Evolutionary conservation across 2,888 invertebrate genomes (phyloP).

Genomic region (Heteromyza rotundicornis): DNA sequence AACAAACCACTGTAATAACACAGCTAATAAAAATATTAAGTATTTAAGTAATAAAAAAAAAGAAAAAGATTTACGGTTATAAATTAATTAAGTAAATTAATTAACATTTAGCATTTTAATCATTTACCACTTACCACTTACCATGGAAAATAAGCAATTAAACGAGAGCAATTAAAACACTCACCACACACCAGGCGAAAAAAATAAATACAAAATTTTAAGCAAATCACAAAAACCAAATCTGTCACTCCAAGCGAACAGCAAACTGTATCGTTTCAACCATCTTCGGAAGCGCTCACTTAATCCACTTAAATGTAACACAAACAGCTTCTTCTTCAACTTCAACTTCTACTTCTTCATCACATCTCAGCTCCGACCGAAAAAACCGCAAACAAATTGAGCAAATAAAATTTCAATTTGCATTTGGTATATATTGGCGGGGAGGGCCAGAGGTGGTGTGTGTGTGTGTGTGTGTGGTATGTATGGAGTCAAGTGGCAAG

Average conservation of each 20-base stretch:
- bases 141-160: too few relatives aligned
- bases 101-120: neutral
- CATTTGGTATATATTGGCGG: too few relatives aligned
- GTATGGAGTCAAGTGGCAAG: slow-evolving; percentile 25
- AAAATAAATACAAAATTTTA: too few relatives aligned
- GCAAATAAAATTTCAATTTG: slow-evolving; percentile 35
- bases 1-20: neutral
- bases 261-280: neutral
- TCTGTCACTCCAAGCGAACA: neutral
- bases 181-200: neutral
- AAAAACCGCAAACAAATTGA: slow-evolving; percentile 28
- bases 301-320: slow-evolving; percentile 29
- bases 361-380: neutral
- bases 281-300: slow-evolving; percentile 24
- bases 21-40: too few relatives aligned
- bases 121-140: too few relatives aligned
- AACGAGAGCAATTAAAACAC: neutral
- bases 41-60: neutral
- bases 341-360: neutral
- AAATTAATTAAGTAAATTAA: slow-evolving; percentile 3
- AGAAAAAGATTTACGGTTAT: neutral
- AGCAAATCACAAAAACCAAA: neutral
- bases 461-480: too few relatives aligned
- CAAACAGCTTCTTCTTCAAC: slow-evolving; percentile 20
- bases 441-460: too few relatives aligned